Evolutionary conservation across 2,113 vertebrate species (phyloP), one percentile per base, ranked within the genome.

Genomic region (Nerophis lumbriciformis): DNA sequence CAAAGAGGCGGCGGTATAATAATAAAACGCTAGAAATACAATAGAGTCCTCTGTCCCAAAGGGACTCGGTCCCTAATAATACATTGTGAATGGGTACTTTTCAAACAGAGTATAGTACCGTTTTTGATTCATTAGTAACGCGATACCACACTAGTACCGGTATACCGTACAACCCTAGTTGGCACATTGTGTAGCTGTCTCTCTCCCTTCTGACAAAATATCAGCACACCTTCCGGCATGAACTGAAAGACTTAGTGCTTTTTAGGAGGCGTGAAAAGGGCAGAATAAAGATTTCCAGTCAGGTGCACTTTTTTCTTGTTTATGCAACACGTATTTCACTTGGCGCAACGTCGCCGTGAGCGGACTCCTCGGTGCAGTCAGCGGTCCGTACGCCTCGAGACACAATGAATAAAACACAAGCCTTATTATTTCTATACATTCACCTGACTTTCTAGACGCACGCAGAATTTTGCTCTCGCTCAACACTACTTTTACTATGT

Each of bases 341-440:
- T 53, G 35, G 21, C 11, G 53, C 48, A 10, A 10, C 28, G 28
- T 47, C 69, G 21, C 10, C 60, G 16, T 49, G 45, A 38, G 47
- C 45, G 52, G 47, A 16, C 42, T 67, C 13, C 47, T 53, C 38
- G 55, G 44, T 80, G 78, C 56, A 53, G 58, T 16, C 49, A 61
- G 52, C 52, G 51, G 44, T 28, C 61, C 44, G 39, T 55, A 19
- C 2, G 75, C 72, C 59, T 59, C 63, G 52, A 73, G 82, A 73
- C 50, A 6, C 1, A 7, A 61, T 79, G 42, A 76, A 82, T 77
- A 72, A 69, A 73, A 73, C 57, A 65, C 12, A 66, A 8, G 6
- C 35, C 28, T 19, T 53, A 19, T 64, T 62, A 52, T 55, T 70
- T 8, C 42, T 52, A 53, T 70, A n/a, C 61, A 71, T 60, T 8